Evolutionary conservation across 2,113 vertebrate genomes (phyloP), one percentile per base, ranked within the genome.

Genomic region (Xiphias gladius): DNA sequence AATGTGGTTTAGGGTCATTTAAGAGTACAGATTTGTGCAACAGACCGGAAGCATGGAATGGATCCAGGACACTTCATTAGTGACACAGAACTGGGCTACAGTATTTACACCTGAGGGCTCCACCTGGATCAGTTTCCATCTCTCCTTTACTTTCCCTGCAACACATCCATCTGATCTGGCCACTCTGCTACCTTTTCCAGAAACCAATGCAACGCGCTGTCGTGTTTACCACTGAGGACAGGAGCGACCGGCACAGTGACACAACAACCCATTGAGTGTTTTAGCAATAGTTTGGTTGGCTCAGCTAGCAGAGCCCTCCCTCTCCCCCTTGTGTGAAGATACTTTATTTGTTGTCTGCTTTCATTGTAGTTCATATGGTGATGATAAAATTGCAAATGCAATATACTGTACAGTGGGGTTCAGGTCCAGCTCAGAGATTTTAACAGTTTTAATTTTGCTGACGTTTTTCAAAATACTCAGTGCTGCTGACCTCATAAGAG

Each of bases 101-200:
- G 79, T 83, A 76, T 75, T 58, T 54, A 73, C 77, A 81, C 82
- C 70, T 76, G 83, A 79, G 83, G 88, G 67, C 79, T 83, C 62
- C 82, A 88, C 76, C 88, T 92, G 87, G 85, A 87, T 87, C 86
- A 35, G 74, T 81, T 88, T 91, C 81, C 77, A 67, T 82, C 46
- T 48, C 58, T 20, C 24, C 58, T 39, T 67, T 66, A 48, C 73
- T 88, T 52, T 65, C 32, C 43, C 62, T 14, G 35, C 20, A 71
- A 77, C 80, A 82, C 54, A 82, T 81, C 58, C 57, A 76, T 74
- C 72, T 68, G 85, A 88, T 87, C 73, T 65, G 85, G 85, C 73
- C 48, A 55, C 41, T 58, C 46, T 22, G 35, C 50, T 66, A 68
- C 70, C 68, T 84, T 87, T 73, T 41, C 61, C 72, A 48, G 91